Conservation (phyloP, 2,888 invertebrate genomes). For the Sinhomidia bicolor region DNA sequence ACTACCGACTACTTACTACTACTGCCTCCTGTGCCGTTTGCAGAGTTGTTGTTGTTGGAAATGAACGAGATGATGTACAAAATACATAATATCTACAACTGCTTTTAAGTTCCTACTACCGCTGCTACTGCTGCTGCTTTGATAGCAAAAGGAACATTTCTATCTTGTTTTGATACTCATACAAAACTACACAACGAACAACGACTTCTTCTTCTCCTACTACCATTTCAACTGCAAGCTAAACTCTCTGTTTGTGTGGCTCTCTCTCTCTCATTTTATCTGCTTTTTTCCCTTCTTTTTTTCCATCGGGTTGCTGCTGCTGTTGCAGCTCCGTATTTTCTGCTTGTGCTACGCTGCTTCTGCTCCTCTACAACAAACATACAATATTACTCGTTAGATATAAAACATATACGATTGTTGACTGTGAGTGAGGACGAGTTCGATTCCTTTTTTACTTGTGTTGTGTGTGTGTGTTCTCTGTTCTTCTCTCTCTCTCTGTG, state of each 20-base stretch:
- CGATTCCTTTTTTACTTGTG: constrained; percentile 68
- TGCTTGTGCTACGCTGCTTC: neutral
- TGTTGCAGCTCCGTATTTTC: constrained; percentile 3
- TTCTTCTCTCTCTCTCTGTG: constrained; percentile 37
- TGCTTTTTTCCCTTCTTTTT: neutral
- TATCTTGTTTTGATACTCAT: constrained; percentile 59
- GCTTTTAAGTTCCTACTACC: no score
- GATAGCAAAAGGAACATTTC: constrained; percentile 54
- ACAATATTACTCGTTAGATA: constrained; percentile 48
- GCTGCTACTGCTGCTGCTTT: no score
- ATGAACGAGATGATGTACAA: constrained; percentile 47
- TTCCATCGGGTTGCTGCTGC: neutral
- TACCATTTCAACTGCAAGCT: neutral
- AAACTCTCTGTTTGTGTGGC: constrained; percentile 6
- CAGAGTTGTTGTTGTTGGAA: constrained; percentile 43
- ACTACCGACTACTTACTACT: neutral
- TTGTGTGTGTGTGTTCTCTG: constrained; percentile 40
- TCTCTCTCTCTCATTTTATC: neutral
- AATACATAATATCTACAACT: constrained; percentile 34
- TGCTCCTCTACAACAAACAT: constrained; percentile 32
- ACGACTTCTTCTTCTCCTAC: neutral
- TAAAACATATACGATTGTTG: constrained; percentile 73
- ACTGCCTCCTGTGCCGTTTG: constrained; percentile 29
- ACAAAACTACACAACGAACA: neutral
- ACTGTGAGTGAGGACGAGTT: constrained; percentile 70